Conservation (phyloP, 2,888 invertebrate genomes). For the Apamea crenata region DNA sequence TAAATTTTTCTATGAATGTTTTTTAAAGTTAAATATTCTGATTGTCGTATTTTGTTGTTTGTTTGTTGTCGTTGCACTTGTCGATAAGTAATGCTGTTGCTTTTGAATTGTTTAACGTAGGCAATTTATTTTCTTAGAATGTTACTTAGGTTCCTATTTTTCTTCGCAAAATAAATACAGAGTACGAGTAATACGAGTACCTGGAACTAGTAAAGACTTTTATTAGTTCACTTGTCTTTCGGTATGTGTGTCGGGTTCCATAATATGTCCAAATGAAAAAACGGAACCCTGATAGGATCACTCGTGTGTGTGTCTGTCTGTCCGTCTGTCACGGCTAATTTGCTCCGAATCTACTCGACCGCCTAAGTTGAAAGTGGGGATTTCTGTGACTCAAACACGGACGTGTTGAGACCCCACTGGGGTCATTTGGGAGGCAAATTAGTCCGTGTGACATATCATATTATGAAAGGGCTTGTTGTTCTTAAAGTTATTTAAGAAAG, state of each 20-base stretch:
- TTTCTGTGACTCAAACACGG: not conserved
- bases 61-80: constrained; percentile 23
- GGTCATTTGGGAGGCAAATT: not conserved
- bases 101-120: not conserved
- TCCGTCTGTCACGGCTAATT: not conserved
- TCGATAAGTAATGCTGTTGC: constrained; percentile 2
- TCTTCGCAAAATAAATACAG: not conserved
- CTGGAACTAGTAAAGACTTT: not conserved
- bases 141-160: not conserved
- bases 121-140: not conserved
- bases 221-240: not conserved
- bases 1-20: constrained; percentile 42
- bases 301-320: not conserved
- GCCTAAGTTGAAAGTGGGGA: not conserved
- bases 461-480: too few species aligned
- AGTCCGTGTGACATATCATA: too few species aligned
- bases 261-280: not conserved
- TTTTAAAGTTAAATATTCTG: constrained; percentile 39
- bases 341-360: not conserved
- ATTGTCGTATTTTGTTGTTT: constrained; percentile 22
- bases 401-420: not conserved
- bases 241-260: not conserved
- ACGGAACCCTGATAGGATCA: not conserved
- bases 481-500: too few species aligned
- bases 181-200: not conserved